Conservation (phyloP, 2,888 invertebrate species). For the Ophion ventricosus region DNA sequence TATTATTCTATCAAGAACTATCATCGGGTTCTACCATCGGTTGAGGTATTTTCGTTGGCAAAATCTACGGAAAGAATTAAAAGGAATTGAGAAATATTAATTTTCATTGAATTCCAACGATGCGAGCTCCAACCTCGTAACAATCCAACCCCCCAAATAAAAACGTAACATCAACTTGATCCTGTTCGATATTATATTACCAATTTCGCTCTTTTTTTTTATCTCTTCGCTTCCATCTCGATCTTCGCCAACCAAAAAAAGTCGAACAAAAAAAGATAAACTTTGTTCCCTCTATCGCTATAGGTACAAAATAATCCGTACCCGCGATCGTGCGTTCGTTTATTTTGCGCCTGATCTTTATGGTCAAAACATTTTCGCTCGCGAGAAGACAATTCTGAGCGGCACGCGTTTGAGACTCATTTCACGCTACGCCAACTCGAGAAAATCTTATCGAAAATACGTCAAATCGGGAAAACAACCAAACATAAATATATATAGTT, state of each 20-base stretch:
- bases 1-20: no score
- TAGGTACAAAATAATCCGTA: neutral
- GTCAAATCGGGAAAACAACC: neutral
- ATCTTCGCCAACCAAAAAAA: neutral
- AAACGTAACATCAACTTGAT: no score
- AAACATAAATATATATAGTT: neutral
- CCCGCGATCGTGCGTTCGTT: neutral
- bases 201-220: neutral
- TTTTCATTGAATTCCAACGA: no score
- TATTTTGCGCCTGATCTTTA: neutral
- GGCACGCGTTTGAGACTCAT: neutral
- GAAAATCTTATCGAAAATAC: conserved; percentile 20
- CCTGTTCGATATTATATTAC: no score
- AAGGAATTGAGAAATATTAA: no score
- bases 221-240: neutral
- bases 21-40: no score
- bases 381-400: neutral
- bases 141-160: no score
- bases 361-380: neutral
- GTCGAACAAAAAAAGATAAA: neutral
- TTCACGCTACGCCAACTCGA: neutral
- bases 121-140: no score
- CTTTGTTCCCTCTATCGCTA: neutral
- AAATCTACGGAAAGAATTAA: no score
- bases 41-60: no score